Evolutionary conservation across 2,888 invertebrate genomes (phyloP), one percentile per base, ranked within the genome.

Genomic region (Drosophila niveifrons): DNA sequence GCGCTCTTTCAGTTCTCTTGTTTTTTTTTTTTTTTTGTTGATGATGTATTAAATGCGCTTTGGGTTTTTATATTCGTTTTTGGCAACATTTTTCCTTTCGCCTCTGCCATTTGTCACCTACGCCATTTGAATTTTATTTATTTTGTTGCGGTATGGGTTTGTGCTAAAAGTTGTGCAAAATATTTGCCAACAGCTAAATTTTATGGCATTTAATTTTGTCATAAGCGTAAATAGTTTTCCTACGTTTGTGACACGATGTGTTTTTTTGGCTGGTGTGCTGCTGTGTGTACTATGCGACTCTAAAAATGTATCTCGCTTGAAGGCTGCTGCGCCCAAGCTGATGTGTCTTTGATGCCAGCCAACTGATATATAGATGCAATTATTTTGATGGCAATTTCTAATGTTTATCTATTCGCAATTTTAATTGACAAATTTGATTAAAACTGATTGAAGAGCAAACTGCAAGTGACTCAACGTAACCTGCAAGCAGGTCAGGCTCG

Each of bases 151-250:
- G 61, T 55, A 66, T 64, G 39, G 64, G 63, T 46, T 57, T 17
- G 66, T 59, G 84, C 84, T 83, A 87, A 87, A 73, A 81, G 58
- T 75, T 72, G 64, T 75, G 83, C 83, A 68, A 85, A 88, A 85
- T 80, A 65, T 82, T 82, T 75, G 77, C 75, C 76, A 87, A 76
- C 66, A 57, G 64, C 79, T 66, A 80, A 46, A 78, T 88, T 85
- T 78, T 78, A 86, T 86, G 83, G 86, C 73, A 80, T 78, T 83
- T 86, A 82, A 86, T 87, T 84, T 87, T 88, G 85, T 83, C 84
- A 86, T 68, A 82, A 74, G 72, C 73, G 78, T 65, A 78, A 80
- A 85, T 82, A 72, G 74, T 80, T 69, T 68, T 56, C 46, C n/a
- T 48, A 6, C 59, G 28, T 46, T 43, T 51, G 17, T 48, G 52